Percentiles rank a stretch among this genome's conserved stretches.
Conservation (phyloP, 35 echinoderm and acorn worm genomes). For the Ophiothrix spiculata region DNA sequence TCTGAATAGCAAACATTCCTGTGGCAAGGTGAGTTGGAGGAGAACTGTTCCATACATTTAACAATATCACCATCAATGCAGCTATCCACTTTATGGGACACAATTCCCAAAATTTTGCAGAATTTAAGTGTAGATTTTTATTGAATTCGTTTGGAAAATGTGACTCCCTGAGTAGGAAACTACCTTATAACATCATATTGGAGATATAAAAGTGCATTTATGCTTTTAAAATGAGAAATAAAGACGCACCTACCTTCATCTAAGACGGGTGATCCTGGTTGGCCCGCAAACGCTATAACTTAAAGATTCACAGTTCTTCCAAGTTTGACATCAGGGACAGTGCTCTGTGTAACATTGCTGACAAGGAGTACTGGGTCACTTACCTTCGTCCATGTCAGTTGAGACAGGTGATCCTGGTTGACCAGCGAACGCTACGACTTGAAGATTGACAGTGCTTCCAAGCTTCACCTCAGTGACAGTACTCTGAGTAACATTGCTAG, state of each 20-base stretch:
- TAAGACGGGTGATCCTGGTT: neutral
- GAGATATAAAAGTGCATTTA: no score
- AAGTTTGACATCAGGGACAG: slow-evolving; percentile 19
- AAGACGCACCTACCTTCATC: neutral
- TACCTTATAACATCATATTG: no score
- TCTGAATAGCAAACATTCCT: no score
- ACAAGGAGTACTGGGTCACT: slow-evolving; percentile 15
- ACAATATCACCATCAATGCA: no score
- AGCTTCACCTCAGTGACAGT: slow-evolving; percentile 27
- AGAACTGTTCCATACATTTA: no score
- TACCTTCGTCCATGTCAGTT: neutral
- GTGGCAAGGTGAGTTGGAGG: no score
- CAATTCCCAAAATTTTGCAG: no score
- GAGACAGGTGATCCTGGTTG: neutral
- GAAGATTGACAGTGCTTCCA: slow-evolving; percentile 28
- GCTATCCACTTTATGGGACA: no score
- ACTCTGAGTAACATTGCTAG: slow-evolving; percentile 1
- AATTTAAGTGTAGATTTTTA: no score
- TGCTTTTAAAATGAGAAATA: no score
- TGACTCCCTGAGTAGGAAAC: no score
- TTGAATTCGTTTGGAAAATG: no score
- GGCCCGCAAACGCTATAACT: slow-evolving; percentile 32
- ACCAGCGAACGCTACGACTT: slow-evolving; percentile 39
- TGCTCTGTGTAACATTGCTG: slow-evolving; percentile 14
- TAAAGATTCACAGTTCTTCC: slow-evolving; percentile 30